Evolutionary conservation across 2,888 invertebrate species (phyloP), one percentile per base, ranked within the genome.

Genomic region (Priocnemis perturbator): DNA sequence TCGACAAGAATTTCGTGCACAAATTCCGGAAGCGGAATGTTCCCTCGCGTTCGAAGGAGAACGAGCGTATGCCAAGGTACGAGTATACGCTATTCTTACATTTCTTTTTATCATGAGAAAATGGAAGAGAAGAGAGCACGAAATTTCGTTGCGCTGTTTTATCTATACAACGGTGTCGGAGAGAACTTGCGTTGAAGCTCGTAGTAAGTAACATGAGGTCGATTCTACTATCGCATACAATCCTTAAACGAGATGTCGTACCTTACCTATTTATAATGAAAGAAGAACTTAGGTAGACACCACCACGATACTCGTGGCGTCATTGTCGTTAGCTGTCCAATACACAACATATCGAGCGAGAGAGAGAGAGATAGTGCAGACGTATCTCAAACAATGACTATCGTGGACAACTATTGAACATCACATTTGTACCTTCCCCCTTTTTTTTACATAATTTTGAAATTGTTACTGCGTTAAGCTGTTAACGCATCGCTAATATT

Each of bases 341-440:
- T 21, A 37, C 19, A 21, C 15, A 58, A 45, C 45, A 21, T 30
- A 63, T 64, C 57, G 50, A 45, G 52, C 45, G 21, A 52, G 48
- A 47, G 30, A 53, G 14, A 45, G 52, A 52, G 21, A 52, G 48
- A 47, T 45, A 53, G 14, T 17, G 23, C 55, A 47, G 71, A 69
- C 62, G 45, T 57, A 53, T 20, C 57, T 52, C 48, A 14, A 37
- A 37, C 66, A 52, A 55, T 56, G 60, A 66, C 47, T 50, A 15
- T 55, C 62, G 60, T 60, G 59, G 30, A 65, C 59, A 50, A 56
- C 26, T 21, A 65, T 60, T 65, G 55, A 67, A 37, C 37, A 37
- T 37, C 37, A 37, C 74, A 77, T 78, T 80, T 74, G 73, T 78
- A 80, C 73, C 74, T 77, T 67, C 4, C 23, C 73, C 76, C 73